phyloP scores from a whole-genome alignment of 2,797 vertebrate species.

The Lycodopsis pacificus region DNA sequence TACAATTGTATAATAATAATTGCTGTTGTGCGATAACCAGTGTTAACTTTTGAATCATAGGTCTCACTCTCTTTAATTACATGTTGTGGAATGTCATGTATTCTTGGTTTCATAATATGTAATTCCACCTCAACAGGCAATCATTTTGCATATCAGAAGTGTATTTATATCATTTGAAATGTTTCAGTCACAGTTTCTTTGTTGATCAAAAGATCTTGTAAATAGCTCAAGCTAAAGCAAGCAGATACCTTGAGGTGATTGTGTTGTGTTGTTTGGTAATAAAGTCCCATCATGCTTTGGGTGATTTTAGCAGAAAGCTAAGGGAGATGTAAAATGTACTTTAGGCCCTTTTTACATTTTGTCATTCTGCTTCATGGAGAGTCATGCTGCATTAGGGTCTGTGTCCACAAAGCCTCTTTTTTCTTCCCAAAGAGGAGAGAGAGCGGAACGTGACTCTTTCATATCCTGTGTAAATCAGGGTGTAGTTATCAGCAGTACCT shows the following conservation, averaged over 20 bases:
- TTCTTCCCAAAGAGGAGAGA: background rate
- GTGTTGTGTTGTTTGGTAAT: background rate
- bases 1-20: constrained; percentile 25
- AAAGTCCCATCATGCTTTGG: background rate
- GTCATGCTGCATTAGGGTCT: background rate
- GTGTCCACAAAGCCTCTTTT: background rate
- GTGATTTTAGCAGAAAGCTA: background rate
- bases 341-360: background rate
- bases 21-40: constrained; percentile 21
- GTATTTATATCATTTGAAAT: background rate
- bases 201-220: background rate
- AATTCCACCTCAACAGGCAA: background rate
- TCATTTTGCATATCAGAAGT: background rate
- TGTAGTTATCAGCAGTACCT: background rate
- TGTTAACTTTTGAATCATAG: background rate
- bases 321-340: background rate
- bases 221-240: background rate
- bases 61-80: background rate
- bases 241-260: background rate
- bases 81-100: background rate
- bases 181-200: background rate
- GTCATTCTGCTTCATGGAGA: background rate
- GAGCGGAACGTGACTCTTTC: background rate
- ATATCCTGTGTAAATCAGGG: background rate
- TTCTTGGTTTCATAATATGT: background rate